Percentiles rank a stretch among this genome's conserved stretches.
Evolutionary conservation across 2,797 vertebrate species (phyloP).

Genomic region (Molossus alvarezi): DNA sequence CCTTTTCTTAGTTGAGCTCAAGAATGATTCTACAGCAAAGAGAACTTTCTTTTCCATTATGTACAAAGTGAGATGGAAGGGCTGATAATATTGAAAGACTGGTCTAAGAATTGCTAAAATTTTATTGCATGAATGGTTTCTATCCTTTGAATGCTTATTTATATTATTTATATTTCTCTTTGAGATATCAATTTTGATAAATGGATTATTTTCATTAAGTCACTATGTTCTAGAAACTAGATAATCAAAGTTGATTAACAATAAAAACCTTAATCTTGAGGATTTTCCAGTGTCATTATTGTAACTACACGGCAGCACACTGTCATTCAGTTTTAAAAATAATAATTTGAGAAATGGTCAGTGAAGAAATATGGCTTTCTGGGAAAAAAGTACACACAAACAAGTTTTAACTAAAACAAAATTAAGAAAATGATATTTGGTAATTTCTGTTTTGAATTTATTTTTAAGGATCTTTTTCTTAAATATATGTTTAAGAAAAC

Average conservation of each 20-base stretch:
- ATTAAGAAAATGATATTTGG: constrained; percentile 22
- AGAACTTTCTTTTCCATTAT: not conserved
- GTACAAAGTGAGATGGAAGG: not conserved
- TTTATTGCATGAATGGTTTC: not conserved
- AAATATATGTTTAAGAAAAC: not conserved
- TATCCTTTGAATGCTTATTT: constrained; percentile 24
- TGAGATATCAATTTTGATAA: constrained; percentile 41
- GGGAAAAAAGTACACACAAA: not conserved
- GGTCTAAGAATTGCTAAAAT: not conserved
- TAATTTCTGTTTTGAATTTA: constrained; percentile 16
- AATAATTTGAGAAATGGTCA: constrained; percentile 11
- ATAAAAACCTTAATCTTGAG: not conserved
- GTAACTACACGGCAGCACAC: not conserved
- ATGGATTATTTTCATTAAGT: not conserved
- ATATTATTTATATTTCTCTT: not conserved
- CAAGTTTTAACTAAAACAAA: constrained; percentile 45
- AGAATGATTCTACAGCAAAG: not conserved
- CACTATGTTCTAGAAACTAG: not conserved
- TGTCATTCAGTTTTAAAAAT: constrained; percentile 16
- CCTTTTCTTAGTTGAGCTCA: not conserved
- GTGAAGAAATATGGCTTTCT: constrained; percentile 28
- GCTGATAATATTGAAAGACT: not conserved
- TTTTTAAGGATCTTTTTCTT: not conserved
- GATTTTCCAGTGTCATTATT: not conserved
- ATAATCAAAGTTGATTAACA: constrained; percentile 24